Base-by-base conservation (phyloP, 1,140 invertebrate species). In the Drepana arcuata region DNA sequence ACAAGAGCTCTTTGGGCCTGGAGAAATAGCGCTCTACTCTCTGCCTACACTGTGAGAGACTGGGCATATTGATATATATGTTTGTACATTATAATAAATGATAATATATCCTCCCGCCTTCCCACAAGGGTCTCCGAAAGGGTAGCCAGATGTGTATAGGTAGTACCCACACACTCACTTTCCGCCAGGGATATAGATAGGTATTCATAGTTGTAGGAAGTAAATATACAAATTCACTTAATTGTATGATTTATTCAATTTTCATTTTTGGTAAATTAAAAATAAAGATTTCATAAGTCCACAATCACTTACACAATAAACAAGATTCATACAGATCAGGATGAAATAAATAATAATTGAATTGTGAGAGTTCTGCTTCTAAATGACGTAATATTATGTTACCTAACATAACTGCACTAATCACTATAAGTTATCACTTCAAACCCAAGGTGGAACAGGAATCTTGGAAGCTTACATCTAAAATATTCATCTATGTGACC, bases 251-350 rank as follows among this genome's bases (percentile, higher is more conserved):
- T 80, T 77, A 77, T 75, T 78, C 54, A 62, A 58, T 73, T 75
- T 66, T 79, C 64, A 77, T 81, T 79, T 81, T 81, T 79, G 77
- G 74, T 79, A 79, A 71, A 79, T 71, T 77, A 73, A 75, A 81
- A 79, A 74, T 74, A 75, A 71, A 65, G 49, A 58, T 70, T 72
- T 77, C 59, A 74, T 69, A 69, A 74, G 56, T 78, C 65, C 72
- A 78, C 72, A 75, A 64, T 72, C 73, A 78, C 71, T 78, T 80
- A 77, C 55, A 66, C 58, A 54, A 55, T 63, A 69, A 67, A 67
- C 68, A 77, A 77, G 63, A 73, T 79, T 73, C 69, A 69, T 81
- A 81, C 73, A 78, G 70, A 71, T 78, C 70, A 74, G 61, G 54
- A 71, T 74, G 66, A 79, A 79, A 79, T 79, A 79, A 81, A 77